Conservation (phyloP, 1,140 invertebrate genomes). For the Schlechtendalia chinensis region DNA sequence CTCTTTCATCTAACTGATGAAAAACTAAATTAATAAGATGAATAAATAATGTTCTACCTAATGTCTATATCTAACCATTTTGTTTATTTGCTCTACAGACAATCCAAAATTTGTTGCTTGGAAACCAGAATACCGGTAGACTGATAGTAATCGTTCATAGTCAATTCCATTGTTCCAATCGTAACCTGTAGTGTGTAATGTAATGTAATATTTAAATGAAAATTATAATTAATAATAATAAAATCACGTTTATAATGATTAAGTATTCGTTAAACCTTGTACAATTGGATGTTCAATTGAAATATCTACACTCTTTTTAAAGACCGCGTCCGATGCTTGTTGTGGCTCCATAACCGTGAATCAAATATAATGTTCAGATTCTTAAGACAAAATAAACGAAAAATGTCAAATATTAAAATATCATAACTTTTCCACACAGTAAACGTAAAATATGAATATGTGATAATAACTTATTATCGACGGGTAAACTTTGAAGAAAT, state of each 20-base stretch:
- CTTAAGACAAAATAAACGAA: too few species aligned
- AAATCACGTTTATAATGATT: neutral
- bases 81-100: conserved; percentile 86
- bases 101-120: conserved; percentile 94
- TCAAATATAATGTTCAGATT: too few species aligned
- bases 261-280: neutral
- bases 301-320: conserved; percentile 36
- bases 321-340: conserved; percentile 39
- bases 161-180: conserved; percentile 92
- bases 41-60: neutral
- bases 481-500: too few species aligned
- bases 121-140: conserved; percentile 83
- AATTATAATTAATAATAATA: neutral
- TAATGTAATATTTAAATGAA: neutral
- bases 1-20: conserved; percentile 62
- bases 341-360: neutral
- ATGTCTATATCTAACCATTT: conserved; percentile 69
- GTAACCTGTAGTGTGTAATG: conserved; percentile 63
- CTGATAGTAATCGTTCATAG: conserved; percentile 79
- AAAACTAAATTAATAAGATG: neutral
- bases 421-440: neutral
- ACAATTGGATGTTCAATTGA: conserved; percentile 14
- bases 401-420: too few species aligned
- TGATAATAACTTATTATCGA: too few species aligned
- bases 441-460: too few species aligned